phyloP scores from a whole-genome alignment of 2,797 vertebrate species.

The Phrynocephalus vlangalii region DNA sequence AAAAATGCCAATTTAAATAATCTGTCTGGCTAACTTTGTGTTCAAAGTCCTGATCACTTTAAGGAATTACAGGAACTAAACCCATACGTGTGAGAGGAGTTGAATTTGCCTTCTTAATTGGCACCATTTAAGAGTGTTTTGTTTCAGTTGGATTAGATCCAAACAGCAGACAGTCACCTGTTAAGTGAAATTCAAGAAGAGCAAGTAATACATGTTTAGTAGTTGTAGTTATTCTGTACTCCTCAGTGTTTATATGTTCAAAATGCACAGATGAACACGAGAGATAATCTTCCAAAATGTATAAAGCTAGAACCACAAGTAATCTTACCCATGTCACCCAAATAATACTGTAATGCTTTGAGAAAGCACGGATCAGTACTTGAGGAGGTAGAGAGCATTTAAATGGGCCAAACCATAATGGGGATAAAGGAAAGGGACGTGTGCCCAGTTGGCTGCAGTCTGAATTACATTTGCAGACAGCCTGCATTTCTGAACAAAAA shows the following conservation, averaged over 20 bases:
- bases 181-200: background rate
- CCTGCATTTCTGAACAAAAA: conserved; percentile 8
- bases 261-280: background rate
- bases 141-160: background rate
- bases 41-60: background rate
- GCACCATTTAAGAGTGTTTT: background rate
- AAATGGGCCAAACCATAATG: background rate
- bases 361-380: background rate
- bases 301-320: background rate
- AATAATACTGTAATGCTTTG: background rate
- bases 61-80: background rate
- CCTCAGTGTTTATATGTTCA: background rate
- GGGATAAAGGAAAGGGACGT: background rate
- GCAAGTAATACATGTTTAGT: background rate
- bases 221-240: background rate
- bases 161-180: background rate
- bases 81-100: background rate
- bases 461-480: conserved; percentile 26
- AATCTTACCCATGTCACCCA: background rate
- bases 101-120: background rate
- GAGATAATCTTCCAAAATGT: background rate
- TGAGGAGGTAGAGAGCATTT: conserved; percentile 15
- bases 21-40: rapidly evolving
- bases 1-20: background rate
- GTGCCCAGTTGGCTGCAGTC: background rate